phyloP scores from a whole-genome alignment of 2,888 invertebrate species.

The Glyphotaelius pellucidus region DNA sequence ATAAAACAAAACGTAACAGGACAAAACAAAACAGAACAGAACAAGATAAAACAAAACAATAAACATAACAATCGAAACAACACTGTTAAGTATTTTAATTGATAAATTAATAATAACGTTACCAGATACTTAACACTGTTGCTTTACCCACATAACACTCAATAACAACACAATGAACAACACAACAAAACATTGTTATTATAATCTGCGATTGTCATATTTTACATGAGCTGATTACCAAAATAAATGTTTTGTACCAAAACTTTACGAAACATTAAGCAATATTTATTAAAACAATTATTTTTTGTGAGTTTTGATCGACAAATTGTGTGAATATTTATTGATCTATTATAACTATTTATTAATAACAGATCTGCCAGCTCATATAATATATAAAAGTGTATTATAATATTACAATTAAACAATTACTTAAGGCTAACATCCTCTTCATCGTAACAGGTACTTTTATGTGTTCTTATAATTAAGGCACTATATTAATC shows the following conservation, averaged over 20 bases:
- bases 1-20: constrained; percentile 47
- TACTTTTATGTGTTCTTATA: constrained; percentile 3
- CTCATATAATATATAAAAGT: constrained; percentile 53
- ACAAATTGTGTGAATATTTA: neutral
- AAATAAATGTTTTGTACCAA: neutral
- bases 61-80: constrained; percentile 61
- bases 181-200: constrained; percentile 2
- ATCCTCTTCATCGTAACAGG: neutral
- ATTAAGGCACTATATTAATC: neutral
- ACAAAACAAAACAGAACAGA: constrained; percentile 43
- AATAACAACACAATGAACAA: constrained; percentile 57
- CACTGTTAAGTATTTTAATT: constrained; percentile 48
- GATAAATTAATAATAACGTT: neutral
- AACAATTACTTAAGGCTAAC: neutral
- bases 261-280: neutral
- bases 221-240: constrained; percentile 53
- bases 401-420: neutral
- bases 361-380: constrained; percentile 51
- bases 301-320: neutral
- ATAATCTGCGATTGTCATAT: constrained; percentile 49
- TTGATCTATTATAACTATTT: neutral
- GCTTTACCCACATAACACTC: constrained; percentile 59
- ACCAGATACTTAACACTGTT: constrained; percentile 51
- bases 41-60: constrained; percentile 45
- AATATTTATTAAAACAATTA: neutral